These are phyloP conservation scores for Pipistrellus nathusii DNA, from an alignment of 2,797 vertebrate species.

Conservation along the genomic window DNA sequence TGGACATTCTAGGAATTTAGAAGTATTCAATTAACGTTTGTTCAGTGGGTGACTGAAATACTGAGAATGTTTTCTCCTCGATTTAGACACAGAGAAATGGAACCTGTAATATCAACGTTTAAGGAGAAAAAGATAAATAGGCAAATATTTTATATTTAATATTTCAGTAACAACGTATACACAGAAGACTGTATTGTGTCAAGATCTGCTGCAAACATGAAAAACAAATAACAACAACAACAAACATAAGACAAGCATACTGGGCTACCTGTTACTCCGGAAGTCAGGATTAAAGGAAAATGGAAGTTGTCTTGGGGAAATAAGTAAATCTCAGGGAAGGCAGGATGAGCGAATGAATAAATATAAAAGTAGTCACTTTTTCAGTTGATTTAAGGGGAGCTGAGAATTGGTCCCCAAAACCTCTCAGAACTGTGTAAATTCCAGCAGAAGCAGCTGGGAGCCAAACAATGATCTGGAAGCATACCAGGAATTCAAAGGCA, in stretches of 20 bases:
- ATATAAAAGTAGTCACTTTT: constrained; percentile 20
- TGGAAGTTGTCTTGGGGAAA: constrained; percentile 38
- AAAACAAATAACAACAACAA: background rate
- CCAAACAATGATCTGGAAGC: background rate
- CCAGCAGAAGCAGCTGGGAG: background rate
- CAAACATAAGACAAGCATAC: background rate
- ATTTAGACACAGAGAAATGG: background rate
- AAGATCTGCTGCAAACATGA: constrained; percentile 40
- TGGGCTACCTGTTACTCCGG: background rate
- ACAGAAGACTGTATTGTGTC: background rate
- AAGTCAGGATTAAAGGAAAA: constrained; percentile 53
- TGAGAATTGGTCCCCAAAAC: background rate
- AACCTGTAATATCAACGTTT: background rate
- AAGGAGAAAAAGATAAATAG: background rate
- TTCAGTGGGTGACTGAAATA: background rate
- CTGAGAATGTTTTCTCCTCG: background rate
- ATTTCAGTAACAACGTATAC: background rate
- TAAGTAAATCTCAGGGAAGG: constrained; percentile 30
- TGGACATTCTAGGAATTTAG: background rate
- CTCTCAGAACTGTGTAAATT: constrained; percentile 67
- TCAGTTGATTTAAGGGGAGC: constrained; percentile 16
- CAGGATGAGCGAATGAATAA: background rate
- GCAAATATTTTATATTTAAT: constrained; percentile 49
- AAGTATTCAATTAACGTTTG: background rate
- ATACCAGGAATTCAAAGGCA: background rate